Conservation (phyloP, 2,888 invertebrate species). For the Lutraria lutraria region DNA sequence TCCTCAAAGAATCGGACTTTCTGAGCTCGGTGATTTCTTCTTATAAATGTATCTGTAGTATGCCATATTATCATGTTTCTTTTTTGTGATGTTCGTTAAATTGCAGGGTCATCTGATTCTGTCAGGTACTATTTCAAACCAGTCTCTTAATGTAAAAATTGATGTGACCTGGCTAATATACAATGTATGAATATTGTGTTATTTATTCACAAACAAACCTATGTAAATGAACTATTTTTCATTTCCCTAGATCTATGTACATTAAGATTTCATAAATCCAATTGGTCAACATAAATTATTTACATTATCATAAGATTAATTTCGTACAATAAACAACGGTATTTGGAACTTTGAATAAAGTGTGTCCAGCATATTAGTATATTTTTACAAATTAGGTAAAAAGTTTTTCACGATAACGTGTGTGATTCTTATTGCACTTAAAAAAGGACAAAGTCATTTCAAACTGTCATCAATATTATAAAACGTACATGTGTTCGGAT, state of each 20-base stretch:
- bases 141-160: too few species aligned
- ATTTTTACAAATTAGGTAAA: not conserved
- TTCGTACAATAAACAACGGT: conserved; percentile 2
- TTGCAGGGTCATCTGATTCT: too few species aligned
- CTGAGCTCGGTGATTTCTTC: too few species aligned
- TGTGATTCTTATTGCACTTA: not conserved
- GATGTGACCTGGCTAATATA: not conserved
- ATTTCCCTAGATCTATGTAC: not conserved
- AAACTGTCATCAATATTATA: not conserved
- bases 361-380: not conserved
- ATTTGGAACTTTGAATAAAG: not conserved
- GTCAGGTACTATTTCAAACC: too few species aligned
- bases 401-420: not conserved
- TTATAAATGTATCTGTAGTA: too few species aligned
- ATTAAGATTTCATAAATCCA: conserved; percentile 4
- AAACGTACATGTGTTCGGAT: too few species aligned
- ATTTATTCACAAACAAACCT: not conserved
- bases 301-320: not conserved
- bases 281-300: conserved; percentile 2
- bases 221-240: conserved; percentile 21
- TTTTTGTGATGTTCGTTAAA: too few species aligned
- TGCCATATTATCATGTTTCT: too few species aligned
- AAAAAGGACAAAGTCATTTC: not conserved
- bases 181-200: not conserved
- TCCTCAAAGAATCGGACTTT: too few species aligned